Percentiles rank a stretch among this genome's conserved stretches.
Evolutionary conservation across 2,113 vertebrate genomes (phyloP).

Genomic region (Hiodon tergisus): DNA sequence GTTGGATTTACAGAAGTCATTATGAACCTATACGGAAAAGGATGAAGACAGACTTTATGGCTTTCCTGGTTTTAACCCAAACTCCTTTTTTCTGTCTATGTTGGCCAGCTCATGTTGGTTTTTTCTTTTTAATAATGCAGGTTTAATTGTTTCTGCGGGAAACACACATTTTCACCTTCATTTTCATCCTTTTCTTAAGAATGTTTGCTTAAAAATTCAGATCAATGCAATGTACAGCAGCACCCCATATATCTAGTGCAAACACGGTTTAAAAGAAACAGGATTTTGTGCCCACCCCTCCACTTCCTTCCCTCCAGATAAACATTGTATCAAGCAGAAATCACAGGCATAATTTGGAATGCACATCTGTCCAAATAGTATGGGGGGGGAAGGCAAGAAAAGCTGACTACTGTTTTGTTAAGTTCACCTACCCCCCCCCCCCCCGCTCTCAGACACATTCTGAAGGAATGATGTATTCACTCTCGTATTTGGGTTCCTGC

Average conservation of each 20-base stretch:
- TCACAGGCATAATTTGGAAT: not conserved
- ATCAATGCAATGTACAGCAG: too few relatives aligned
- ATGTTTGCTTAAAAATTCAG: too few relatives aligned
- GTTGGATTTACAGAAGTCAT: slow-evolving; percentile 1
- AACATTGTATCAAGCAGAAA: not conserved
- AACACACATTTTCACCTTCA: too few relatives aligned
- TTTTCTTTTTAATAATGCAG: too few relatives aligned
- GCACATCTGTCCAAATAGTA: not conserved
- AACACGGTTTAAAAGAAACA: too few relatives aligned
- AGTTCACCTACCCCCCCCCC: not conserved
- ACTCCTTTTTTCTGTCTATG: not conserved
- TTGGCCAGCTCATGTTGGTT: not conserved
- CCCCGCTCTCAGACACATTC: not conserved
- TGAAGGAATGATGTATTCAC: not conserved
- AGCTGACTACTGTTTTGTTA: not conserved
- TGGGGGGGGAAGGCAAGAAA: not conserved
- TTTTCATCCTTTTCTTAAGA: too few relatives aligned
- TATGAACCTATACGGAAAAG: not conserved
- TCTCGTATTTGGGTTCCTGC: not conserved
- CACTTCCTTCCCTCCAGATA: not conserved
- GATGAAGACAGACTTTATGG: not conserved
- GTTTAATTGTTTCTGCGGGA: too few relatives aligned
- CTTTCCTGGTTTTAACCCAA: too few relatives aligned
- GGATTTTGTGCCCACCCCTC: too few relatives aligned
- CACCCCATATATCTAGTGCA: too few relatives aligned